Percentiles rank a stretch among this genome's conserved stretches.
Conservation (phyloP, 2,888 invertebrate species). For the Actias luna region DNA sequence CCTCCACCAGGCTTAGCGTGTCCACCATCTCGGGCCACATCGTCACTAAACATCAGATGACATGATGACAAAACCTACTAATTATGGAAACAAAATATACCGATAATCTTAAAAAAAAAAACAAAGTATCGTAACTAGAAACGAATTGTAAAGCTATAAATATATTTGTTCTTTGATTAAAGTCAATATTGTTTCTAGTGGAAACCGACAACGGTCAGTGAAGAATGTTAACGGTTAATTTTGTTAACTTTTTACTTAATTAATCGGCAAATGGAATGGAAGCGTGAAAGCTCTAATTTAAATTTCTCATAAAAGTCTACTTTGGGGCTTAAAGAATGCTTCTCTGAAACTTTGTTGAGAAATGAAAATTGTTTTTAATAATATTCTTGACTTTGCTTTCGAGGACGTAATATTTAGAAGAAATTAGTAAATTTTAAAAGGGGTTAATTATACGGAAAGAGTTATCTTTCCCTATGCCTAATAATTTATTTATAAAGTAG, state of each 20-base stretch:
- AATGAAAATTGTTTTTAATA: constrained; percentile 1
- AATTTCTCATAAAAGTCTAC: constrained; percentile 7
- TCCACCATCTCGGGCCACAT: too few relatives aligned
- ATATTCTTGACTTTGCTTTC: neutral
- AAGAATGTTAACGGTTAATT: constrained; percentile 5
- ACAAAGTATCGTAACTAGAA: too few relatives aligned
- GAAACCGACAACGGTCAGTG: neutral
- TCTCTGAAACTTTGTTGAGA: constrained; percentile 6
- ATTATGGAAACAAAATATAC: too few relatives aligned
- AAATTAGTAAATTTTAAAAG: neutral
- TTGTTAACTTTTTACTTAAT: constrained; percentile 16
- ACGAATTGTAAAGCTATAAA: neutral
- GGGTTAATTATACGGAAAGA: neutral
- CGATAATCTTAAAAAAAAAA: too few relatives aligned
- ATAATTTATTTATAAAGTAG: neutral
- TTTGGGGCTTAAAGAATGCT: constrained; percentile 1
- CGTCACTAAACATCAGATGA: too few relatives aligned
- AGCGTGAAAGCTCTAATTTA: constrained; percentile 7
- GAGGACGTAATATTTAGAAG: neutral
- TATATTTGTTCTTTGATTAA: neutral
- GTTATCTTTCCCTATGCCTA: neutral
- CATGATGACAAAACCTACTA: too few relatives aligned
- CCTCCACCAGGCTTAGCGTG: too few relatives aligned
- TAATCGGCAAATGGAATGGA: constrained; percentile 15
- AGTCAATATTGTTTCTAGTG: neutral